Conservation (phyloP, 2,113 vertebrate species). For the Corapipo altera region DNA sequence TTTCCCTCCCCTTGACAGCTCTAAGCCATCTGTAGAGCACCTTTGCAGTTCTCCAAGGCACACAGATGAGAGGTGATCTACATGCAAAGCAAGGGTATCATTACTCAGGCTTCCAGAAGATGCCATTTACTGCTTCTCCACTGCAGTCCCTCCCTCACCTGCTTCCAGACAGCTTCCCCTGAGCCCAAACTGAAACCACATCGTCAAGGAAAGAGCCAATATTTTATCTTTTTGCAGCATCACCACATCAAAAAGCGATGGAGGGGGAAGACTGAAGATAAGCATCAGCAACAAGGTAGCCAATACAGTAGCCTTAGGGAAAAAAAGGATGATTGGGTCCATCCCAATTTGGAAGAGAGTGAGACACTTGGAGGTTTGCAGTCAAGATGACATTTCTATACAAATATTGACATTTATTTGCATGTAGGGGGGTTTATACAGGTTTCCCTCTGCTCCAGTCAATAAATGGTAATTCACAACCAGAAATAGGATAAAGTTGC, state of each 20-base stretch:
- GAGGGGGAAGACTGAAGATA: background rate
- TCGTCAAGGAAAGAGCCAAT: background rate
- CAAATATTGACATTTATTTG: background rate
- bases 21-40: constrained; percentile 54
- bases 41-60: constrained; percentile 15
- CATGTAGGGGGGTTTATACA: background rate
- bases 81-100: constrained; percentile 11
- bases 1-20: constrained; percentile 12
- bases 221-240: background rate
- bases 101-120: background rate
- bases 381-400: background rate
- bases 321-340: background rate
- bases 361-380: background rate
- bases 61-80: constrained; percentile 20
- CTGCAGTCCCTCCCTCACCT: background rate
- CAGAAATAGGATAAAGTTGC: background rate
- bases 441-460: background rate
- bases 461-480: background rate
- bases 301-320: background rate
- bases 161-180: background rate
- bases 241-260: background rate
- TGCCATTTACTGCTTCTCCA: background rate
- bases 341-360: background rate
- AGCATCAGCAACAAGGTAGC: background rate
- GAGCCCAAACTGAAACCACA: background rate